A percentile compares a stretch with the other conserved stretches of the same genome.
Evolutionary conservation across 2,888 invertebrate genomes (phyloP).

Genomic region (Geotrupes spiniger): DNA sequence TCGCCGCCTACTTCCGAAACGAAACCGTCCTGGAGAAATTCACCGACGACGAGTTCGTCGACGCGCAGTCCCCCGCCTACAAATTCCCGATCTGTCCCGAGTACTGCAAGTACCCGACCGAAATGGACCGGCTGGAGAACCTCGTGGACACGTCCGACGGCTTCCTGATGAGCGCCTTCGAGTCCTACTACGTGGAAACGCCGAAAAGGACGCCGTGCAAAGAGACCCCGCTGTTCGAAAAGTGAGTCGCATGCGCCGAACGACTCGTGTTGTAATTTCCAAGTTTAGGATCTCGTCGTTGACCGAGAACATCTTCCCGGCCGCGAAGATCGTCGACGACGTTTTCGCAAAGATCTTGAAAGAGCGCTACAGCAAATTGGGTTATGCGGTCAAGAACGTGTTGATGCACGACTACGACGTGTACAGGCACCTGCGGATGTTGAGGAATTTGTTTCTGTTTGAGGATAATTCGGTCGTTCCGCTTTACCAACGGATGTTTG

Average conservation of each 20-base stretch:
- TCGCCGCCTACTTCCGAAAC: slow-evolving; percentile 30
- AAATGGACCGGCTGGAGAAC: slow-evolving; percentile 43
- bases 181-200: slow-evolving; percentile 41
- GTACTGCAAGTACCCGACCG: slow-evolving; percentile 34
- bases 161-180: slow-evolving; percentile 52
- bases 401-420: slow-evolving; percentile 41
- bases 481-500: slow-evolving; percentile 43
- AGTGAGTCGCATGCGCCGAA: too few species aligned
- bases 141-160: slow-evolving; percentile 42
- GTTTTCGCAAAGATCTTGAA: slow-evolving; percentile 37
- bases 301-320: slow-evolving; percentile 40
- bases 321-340: slow-evolving; percentile 39
- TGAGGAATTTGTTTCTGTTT: slow-evolving; percentile 44
- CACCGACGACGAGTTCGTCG: slow-evolving; percentile 5
- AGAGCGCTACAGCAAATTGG: slow-evolving; percentile 42
- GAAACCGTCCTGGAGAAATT: slow-evolving; percentile 12
- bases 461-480: slow-evolving; percentile 44
- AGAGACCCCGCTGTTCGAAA: slow-evolving; percentile 31
- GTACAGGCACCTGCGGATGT: slow-evolving; percentile 41
- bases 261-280: slow-evolving; percentile 7
- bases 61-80: slow-evolving; percentile 14
- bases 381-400: slow-evolving; percentile 43
- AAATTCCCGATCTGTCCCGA: slow-evolving; percentile 36
- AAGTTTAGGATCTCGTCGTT: slow-evolving; percentile 39
- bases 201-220: slow-evolving; percentile 14